Percentiles rank a stretch among this genome's conserved stretches.
Conservation (phyloP, 2,888 invertebrate genomes). For the Lottia gigantea region DNA sequence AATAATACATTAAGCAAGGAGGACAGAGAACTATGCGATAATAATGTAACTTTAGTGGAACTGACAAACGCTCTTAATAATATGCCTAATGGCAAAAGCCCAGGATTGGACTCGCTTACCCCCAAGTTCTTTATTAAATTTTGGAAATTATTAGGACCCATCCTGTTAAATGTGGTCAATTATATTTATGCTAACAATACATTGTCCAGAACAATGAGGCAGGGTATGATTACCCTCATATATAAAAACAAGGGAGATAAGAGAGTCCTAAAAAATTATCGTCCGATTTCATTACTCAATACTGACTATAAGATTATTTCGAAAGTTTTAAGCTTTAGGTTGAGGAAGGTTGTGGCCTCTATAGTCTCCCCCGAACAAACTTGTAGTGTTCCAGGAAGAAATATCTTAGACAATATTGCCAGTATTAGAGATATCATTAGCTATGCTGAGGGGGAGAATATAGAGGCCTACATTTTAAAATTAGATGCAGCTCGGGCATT, state of each 20-base stretch:
- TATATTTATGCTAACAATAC: no score
- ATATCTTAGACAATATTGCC: conserved; percentile 39
- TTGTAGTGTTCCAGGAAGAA: conserved; percentile 34
- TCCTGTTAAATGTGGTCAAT: no score
- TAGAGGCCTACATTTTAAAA: conserved; percentile 30
- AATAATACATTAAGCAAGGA: no score
- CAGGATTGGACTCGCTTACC: no score
- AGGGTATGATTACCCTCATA: neutral
- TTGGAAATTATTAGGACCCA: no score
- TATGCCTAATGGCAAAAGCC: no score
- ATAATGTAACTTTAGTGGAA: no score
- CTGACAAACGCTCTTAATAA: no score
- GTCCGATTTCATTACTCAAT: neutral
- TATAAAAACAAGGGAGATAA: neutral
- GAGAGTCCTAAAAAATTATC: neutral
- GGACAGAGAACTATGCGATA: no score
- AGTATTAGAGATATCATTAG: conserved; percentile 32
- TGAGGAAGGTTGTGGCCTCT: conserved; percentile 27
- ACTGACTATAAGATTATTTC: conserved; percentile 1
- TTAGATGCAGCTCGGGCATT: conserved; percentile 44
- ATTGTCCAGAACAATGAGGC: no score
- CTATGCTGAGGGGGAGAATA: conserved; percentile 35
- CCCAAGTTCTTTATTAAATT: no score
- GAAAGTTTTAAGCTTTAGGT: conserved; percentile 8
- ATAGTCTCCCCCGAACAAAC: conserved; percentile 37